Base-by-base conservation (phyloP, 2,888 invertebrate species). In the Polylopha cassiicola region DNA sequence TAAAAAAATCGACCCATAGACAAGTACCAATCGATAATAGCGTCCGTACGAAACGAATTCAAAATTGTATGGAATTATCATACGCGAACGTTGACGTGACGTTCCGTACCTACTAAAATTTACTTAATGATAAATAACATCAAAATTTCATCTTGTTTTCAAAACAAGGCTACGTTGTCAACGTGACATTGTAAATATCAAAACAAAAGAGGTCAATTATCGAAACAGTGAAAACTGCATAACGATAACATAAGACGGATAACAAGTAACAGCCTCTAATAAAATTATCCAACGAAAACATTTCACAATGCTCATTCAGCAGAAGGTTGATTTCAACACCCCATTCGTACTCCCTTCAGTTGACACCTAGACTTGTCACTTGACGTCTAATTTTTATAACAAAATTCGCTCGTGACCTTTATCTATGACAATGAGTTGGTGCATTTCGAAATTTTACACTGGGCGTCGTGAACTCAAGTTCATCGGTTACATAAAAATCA, bases 241-340 rank as follows among this genome's bases (percentile, higher is more conserved):
- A 74, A 81, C 73, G 58, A 31, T 59, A 44, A 70, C 70, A 71
- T 82, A 81, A 80, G 58, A 69, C 37, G n/a, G n/a, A n/a, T n/a
- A n/a, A n/a, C 51, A 46, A 47, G 67, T 75, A 78, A 78, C 57
- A 72, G 32, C 51, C 54, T 69, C 72, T 81, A 81, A 80, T 59
- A 47, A 59, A 73, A 73, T 78, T 75, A 78, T 73, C 55, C 65
- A 80, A 77, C 51, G 45, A 50, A 29, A 41, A 34, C 55, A 61
- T 77, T 72, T 70, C 78, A 65, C 71, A 75, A 74, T 69, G 66
- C 69, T 65, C 61, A 61, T 61, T 58, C 58, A 62, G 33, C 42
- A 54, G 67, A 73, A 79, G 76, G 73, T 43, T 65, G 63, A 72
- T 80, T 72, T 69, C 80, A 42, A 69, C 66, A 79, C 69, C 71